A percentile compares a stretch with the other conserved stretches of the same genome.
Evolutionary conservation across 1,140 invertebrate species (phyloP).

Genomic region (Leucophenga varia): DNA sequence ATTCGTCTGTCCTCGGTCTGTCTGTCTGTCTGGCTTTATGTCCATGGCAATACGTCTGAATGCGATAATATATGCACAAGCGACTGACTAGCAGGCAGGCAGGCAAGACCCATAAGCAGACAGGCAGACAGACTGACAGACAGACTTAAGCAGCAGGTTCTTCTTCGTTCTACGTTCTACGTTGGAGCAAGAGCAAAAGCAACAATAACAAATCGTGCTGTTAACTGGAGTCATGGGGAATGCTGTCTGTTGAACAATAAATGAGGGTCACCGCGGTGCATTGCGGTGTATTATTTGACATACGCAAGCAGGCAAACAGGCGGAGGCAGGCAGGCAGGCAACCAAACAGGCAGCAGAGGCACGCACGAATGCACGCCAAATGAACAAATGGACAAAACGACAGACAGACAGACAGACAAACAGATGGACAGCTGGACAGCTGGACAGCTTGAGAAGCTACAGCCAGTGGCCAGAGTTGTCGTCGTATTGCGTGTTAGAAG

Average conservation of each 20-base stretch:
- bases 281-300: too few relatives aligned
- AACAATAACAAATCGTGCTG: slow-evolving; percentile 53
- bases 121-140: neutral
- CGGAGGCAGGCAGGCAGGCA: neutral
- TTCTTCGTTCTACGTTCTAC: too few relatives aligned
- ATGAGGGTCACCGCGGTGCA: slow-evolving; percentile 39
- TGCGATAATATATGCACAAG: slow-evolving; percentile 48
- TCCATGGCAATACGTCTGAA: neutral
- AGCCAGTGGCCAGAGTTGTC: too few relatives aligned
- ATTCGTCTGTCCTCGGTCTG: neutral
- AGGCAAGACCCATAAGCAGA: slow-evolving; percentile 31
- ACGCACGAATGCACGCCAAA: neutral
- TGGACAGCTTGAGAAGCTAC: too few relatives aligned
- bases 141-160: slow-evolving; percentile 3
- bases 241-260: too few relatives aligned
- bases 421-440: too few relatives aligned
- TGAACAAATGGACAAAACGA: too few relatives aligned
- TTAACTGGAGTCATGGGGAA: too few relatives aligned
- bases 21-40: slow-evolving; percentile 2
- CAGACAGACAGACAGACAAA: too few relatives aligned
- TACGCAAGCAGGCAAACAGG: slow-evolving; percentile 43
- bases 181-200: slow-evolving; percentile 32
- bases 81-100: slow-evolving; percentile 43
- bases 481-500: too few relatives aligned
- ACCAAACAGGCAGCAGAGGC: too few relatives aligned